Conservation (phyloP, 1,140 invertebrate genomes). For the Diplogasteroides magnus region DNA sequence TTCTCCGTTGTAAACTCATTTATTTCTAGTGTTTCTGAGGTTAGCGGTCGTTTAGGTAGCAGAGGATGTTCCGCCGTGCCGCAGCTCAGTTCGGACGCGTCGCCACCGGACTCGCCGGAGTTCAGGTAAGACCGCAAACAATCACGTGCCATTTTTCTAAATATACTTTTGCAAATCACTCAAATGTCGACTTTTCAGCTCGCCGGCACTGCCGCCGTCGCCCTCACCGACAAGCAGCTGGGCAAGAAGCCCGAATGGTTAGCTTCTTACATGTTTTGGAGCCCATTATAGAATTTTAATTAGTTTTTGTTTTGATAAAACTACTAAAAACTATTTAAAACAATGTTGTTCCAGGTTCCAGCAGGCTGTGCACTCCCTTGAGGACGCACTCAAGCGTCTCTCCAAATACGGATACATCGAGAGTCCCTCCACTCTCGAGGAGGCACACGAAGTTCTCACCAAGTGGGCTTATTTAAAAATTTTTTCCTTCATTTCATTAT, state of each 20-base stretch:
- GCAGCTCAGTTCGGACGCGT: constrained; percentile 13
- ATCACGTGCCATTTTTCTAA: too few relatives aligned
- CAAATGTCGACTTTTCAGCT: constrained; percentile 10
- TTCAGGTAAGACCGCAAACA: too few relatives aligned
- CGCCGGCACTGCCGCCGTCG: constrained; percentile 30
- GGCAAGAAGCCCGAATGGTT: constrained; percentile 41
- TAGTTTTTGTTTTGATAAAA: constrained; percentile 10
- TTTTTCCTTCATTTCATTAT: constrained; percentile 11
- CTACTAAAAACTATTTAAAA: not conserved
- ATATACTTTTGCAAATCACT: constrained; percentile 1
- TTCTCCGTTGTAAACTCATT: too few relatives aligned
- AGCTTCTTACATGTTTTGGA: not conserved
- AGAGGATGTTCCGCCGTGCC: constrained; percentile 29
- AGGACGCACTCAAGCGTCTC: constrained; percentile 28
- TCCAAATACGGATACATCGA: constrained; percentile 36
- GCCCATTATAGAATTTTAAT: not conserved
- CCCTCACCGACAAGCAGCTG: constrained; percentile 35
- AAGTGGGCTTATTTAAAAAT: constrained; percentile 21
- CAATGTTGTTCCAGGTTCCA: constrained; percentile 13
- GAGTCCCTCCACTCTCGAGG: constrained; percentile 21
- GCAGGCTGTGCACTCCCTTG: constrained; percentile 25
- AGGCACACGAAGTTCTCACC: constrained; percentile 31
- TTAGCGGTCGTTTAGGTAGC: too few relatives aligned
- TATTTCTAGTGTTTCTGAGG: too few relatives aligned
- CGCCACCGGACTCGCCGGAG: constrained; percentile 23